These are phyloP conservation scores for Octomys mimax DNA, from an alignment of 2,797 vertebrate genomes.

Conservation along the genomic window DNA sequence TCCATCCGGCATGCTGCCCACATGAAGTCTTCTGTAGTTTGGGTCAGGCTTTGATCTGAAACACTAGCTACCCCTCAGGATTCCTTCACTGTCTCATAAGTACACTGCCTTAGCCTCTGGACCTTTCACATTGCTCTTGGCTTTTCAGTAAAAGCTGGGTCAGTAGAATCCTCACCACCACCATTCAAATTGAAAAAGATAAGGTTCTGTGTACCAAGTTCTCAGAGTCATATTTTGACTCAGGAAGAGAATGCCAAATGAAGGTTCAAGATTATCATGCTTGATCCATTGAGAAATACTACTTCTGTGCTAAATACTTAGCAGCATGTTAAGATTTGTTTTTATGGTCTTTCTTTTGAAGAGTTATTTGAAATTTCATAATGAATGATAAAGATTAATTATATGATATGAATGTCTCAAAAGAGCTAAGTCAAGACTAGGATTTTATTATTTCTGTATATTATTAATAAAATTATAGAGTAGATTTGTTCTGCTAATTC, in stretches of 20 bases:
- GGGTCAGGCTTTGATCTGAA: not conserved
- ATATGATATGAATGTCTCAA: slow-evolving; percentile 66
- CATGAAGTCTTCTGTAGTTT: not conserved
- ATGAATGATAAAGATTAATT: slow-evolving; percentile 72
- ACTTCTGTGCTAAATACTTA: slow-evolving; percentile 5
- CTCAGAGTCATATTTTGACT: slow-evolving; percentile 36
- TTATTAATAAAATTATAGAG: slow-evolving; percentile 62
- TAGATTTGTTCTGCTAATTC: slow-evolving; percentile 48
- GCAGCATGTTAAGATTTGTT: slow-evolving; percentile 42
- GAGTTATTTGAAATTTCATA: slow-evolving; percentile 71
- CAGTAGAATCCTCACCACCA: not conserved
- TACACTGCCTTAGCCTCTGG: not conserved
- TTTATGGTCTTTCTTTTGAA: slow-evolving; percentile 61
- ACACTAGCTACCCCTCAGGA: not conserved
- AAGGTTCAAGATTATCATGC: not conserved
- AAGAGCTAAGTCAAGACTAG: slow-evolving; percentile 51
- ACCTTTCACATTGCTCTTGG: not conserved
- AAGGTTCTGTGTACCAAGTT: not conserved
- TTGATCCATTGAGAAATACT: not conserved
- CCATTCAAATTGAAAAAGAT: not conserved
- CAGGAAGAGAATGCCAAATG: not conserved
- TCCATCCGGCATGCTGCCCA: not conserved
- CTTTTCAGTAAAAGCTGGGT: not conserved
- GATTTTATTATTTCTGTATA: slow-evolving; percentile 65
- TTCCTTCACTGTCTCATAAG: not conserved